phyloP scores from a whole-genome alignment of 2,888 invertebrate genomes.

The Scaptomyza polygonia region DNA sequence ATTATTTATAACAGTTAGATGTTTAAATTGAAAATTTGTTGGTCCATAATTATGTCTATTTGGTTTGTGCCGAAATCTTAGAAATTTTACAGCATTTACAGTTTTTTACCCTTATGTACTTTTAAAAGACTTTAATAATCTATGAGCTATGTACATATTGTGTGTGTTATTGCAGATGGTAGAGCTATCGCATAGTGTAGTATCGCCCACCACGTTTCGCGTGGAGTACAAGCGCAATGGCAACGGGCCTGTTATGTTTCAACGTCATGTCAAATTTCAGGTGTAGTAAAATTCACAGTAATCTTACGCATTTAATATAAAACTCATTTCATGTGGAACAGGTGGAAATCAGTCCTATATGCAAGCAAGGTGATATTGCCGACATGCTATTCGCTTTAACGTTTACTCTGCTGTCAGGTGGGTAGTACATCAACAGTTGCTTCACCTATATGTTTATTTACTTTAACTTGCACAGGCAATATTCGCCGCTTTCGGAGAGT shows the following conservation, averaged over 20 bases:
- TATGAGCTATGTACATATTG: neutral
- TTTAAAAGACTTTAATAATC: no score
- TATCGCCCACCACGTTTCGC: slow-evolving; percentile 98
- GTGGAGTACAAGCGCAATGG: slow-evolving; percentile 98
- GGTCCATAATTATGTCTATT: no score
- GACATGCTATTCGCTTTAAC: slow-evolving; percentile 95
- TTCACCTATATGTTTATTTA: neutral
- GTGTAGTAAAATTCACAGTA: slow-evolving; percentile 72
- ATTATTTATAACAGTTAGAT: no score
- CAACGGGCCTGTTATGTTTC: slow-evolving; percentile 98
- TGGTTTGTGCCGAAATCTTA: no score
- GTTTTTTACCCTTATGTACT: no score
- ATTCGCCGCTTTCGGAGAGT: slow-evolving; percentile 97
- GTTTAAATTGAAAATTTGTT: no score
- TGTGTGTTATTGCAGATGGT: slow-evolving; percentile 89
- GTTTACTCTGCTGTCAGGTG: slow-evolving; percentile 96
- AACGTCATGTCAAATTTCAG: slow-evolving; percentile 97
- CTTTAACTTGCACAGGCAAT: slow-evolving; percentile 89
- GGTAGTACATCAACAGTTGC: slow-evolving; percentile 52
- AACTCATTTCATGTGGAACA: slow-evolving; percentile 78
- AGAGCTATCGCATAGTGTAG: slow-evolving; percentile 98
- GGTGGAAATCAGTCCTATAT: slow-evolving; percentile 93
- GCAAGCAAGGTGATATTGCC: slow-evolving; percentile 88
- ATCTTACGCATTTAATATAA: neutral
- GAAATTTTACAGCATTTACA: no score